These are phyloP conservation scores for Oryctes rhinoceros DNA, from an alignment of 1,140 invertebrate species.

Conservation along the genomic window DNA sequence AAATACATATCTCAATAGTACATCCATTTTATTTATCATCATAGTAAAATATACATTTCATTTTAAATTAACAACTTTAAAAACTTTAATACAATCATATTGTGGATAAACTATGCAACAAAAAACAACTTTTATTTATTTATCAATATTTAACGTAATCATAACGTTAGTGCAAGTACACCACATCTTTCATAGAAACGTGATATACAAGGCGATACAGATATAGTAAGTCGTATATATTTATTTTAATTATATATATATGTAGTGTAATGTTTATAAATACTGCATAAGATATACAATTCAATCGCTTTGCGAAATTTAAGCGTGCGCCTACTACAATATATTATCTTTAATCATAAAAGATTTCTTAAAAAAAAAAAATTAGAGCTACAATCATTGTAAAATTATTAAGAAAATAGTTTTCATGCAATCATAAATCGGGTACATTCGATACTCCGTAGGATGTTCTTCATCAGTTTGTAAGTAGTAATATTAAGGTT, in stretches of 20 bases:
- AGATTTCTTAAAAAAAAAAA: no score
- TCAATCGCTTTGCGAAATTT: not conserved
- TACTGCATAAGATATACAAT: not conserved
- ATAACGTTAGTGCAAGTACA: not conserved
- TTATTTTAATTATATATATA: no score
- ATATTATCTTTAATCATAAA: no score
- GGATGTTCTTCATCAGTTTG: no score
- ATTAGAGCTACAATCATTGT: no score
- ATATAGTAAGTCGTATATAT: not conserved
- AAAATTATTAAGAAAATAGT: no score
- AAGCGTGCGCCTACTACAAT: not conserved
- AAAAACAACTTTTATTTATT: not conserved
- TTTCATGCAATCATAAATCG: no score
- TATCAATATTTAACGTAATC: not conserved
- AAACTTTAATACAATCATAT: not conserved
- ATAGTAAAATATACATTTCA: constrained; percentile 18
- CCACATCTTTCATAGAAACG: not conserved
- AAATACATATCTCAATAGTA: not conserved
- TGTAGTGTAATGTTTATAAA: not conserved
- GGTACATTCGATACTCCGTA: no score
- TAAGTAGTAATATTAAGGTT: no score
- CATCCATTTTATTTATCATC: constrained; percentile 4
- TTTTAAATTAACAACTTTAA: not conserved
- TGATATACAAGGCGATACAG: not conserved
- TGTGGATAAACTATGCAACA: not conserved